Evolutionary conservation across 1,140 invertebrate genomes (phyloP), one percentile per base, ranked within the genome.

Genomic region (Aculops lycopersici): DNA sequence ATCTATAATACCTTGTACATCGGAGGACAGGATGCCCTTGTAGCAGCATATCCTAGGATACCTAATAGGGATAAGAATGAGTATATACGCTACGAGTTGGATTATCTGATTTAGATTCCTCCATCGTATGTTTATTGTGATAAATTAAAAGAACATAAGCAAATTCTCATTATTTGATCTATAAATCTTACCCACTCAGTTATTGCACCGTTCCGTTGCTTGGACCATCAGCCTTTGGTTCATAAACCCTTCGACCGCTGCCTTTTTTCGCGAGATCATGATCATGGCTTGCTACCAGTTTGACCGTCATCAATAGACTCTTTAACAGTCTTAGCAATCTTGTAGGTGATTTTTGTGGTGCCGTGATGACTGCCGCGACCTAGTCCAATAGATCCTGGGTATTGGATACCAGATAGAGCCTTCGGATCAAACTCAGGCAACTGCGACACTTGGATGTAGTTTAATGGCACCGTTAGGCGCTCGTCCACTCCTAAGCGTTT

Each of bases 1-100:
- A 86, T 92, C 47, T 98, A 95, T 58, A 98, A 98, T 61, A 90
- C 86, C 2, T 64, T 98, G 14, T 97, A 98, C 51, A 97, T 98
- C 50, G 90, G 92, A 15, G 84, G 83, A 20, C 88, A 97, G 61
- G 92, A 98, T 61, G 74, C 88, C 5, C 64, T 98, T 19, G 84
- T 97, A n/a, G 79, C 81, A 36, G 84, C 81, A 13, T 98, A 94
- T 60, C 88, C 90, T 1, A 61, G 84, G 46, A 77, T 97, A 51
- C 67, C 72, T 45, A 86, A 95, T 55, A 84, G 94, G 55, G 72
- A 72, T 15, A 86, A 86, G 59, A 97, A 97, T 62, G 72, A 80
- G 48, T 97, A 80, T 56, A 63, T 79, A 49, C 66, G 88, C 56
- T 88, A 94, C 56, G 90, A 97, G 62, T 60, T 98, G 50, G 86